Conservation (phyloP, 1,140 invertebrate species). For the Caenorhabditis remanei region DNA sequence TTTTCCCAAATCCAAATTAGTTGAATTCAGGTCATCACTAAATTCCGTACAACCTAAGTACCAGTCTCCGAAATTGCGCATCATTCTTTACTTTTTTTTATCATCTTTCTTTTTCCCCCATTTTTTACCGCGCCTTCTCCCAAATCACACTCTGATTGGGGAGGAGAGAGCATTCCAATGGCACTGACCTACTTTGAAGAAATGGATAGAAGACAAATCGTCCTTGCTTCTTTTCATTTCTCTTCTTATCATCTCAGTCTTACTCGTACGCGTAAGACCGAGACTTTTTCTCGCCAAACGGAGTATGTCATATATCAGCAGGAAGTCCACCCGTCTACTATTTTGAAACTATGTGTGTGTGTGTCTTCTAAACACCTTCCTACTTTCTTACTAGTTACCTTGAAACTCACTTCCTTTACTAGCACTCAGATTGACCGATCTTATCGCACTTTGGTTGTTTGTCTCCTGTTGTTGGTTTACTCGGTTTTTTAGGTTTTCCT, state of each 20-base stretch:
- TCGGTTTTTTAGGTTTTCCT: not conserved
- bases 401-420: conserved; percentile 30
- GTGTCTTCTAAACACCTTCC: conserved; percentile 4
- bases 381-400: conserved; percentile 21
- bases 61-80: conserved; percentile 51
- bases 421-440: conserved; percentile 36
- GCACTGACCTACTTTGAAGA: conserved; percentile 51
- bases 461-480: not conserved
- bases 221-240: conserved; percentile 23
- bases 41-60: conserved; percentile 51
- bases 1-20: conserved; percentile 38
- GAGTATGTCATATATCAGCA: conserved; percentile 34
- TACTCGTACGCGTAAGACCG: not conserved
- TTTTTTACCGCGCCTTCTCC: conserved; percentile 35
- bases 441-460: conserved; percentile 29
- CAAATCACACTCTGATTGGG: conserved; percentile 52
- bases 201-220: conserved; percentile 47
- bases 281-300: not conserved
- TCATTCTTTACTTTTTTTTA: conserved; percentile 34
- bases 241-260: not conserved
- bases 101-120: not conserved
- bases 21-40: conserved; percentile 48
- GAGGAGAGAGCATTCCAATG: conserved; percentile 53
- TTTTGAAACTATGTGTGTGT: conserved; percentile 11
- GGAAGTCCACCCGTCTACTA: not conserved